Conservation (phyloP, 2,797 vertebrate genomes). For the Melanotaenia parkinsoni region DNA sequence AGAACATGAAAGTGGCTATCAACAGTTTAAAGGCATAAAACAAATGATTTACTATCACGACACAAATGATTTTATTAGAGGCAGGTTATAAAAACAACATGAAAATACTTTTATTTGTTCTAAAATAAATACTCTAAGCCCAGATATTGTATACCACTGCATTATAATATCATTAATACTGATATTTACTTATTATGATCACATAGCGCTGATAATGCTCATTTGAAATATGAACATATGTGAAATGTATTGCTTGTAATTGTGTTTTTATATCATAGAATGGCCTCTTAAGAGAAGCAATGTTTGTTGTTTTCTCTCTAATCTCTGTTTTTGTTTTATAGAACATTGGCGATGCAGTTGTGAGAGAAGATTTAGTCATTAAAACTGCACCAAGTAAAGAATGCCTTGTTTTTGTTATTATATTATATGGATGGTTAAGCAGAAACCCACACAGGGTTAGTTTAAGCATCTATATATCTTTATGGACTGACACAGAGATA, state of each 20-base stretch:
- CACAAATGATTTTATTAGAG: too few species aligned
- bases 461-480: conserved; percentile 5
- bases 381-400: neutral
- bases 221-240: neutral
- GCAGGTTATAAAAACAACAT: too few species aligned
- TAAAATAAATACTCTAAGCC: too few species aligned
- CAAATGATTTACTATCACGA: too few species aligned
- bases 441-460: neutral
- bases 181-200: neutral
- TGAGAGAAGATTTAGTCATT: neutral
- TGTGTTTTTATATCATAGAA: neutral
- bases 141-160: too few species aligned
- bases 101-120: too few species aligned
- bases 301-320: neutral
- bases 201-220: neutral
- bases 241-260: neutral
- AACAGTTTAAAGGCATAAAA: too few species aligned
- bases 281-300: neutral
- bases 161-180: neutral
- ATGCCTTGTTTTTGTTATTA: neutral
- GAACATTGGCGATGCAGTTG: neutral
- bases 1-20: too few species aligned
- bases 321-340: neutral
- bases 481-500: conserved; percentile 3
- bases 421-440: neutral